phyloP scores from a whole-genome alignment of 2,113 vertebrate genomes.

The Cyanoliseus patagonus region DNA sequence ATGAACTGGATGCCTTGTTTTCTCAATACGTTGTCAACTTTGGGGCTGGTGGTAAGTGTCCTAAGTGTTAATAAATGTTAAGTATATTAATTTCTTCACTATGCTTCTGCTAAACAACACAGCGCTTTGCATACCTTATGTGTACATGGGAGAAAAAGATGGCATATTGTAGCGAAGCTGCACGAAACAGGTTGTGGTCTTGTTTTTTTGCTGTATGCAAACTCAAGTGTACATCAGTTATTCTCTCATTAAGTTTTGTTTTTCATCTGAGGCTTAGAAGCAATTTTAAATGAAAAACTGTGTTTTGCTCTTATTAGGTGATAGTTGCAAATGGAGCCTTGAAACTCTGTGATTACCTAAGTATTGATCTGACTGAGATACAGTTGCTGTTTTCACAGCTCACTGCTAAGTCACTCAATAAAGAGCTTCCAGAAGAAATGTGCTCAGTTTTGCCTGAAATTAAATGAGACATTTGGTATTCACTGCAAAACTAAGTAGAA shows the following conservation, averaged over 20 bases:
- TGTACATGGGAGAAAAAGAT: neutral
- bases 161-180: neutral
- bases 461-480: neutral
- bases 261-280: neutral
- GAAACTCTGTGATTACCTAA: neutral
- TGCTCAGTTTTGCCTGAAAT: neutral
- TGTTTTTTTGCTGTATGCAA: neutral
- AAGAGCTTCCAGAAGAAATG: neutral
- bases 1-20: constrained; percentile 97
- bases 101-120: neutral
- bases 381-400: constrained; percentile 10
- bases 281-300: constrained; percentile 7
- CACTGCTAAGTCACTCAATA: neutral
- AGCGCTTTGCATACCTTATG: neutral
- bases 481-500: neutral
- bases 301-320: neutral
- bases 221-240: neutral
- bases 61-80: neutral
- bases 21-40: constrained; percentile 98
- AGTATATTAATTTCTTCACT: neutral
- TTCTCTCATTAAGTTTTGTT: neutral
- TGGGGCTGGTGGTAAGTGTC: constrained; percentile 90
- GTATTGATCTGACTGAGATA: neutral
- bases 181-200: neutral
- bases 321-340: neutral